phyloP scores from a whole-genome alignment of 2,888 invertebrate species.

The Hypomecis punctinalis region DNA sequence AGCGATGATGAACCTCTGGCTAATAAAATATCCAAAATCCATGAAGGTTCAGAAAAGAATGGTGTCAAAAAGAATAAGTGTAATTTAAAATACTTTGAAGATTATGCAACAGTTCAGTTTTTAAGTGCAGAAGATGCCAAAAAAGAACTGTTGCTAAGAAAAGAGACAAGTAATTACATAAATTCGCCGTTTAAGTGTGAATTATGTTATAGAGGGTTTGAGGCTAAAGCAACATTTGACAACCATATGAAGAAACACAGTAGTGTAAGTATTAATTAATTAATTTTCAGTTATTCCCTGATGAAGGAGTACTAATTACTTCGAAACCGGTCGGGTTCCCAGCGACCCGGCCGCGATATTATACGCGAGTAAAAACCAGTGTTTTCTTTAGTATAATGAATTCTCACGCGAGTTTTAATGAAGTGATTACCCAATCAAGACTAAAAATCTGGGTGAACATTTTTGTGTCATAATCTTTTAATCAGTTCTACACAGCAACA shows the following conservation, averaged over 20 bases:
- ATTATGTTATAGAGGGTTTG: constrained; percentile 57
- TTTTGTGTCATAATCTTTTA: too few relatives aligned
- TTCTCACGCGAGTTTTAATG: too few relatives aligned
- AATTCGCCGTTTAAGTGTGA: constrained; percentile 55
- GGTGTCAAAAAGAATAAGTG: constrained; percentile 14
- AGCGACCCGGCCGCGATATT: too few relatives aligned
- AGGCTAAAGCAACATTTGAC: constrained; percentile 49
- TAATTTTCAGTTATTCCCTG: too few relatives aligned
- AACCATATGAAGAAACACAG: constrained; percentile 60
- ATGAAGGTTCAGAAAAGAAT: constrained; percentile 13
- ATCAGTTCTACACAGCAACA: too few relatives aligned
- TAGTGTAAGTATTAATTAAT: constrained; percentile 46
- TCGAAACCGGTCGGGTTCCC: too few relatives aligned
- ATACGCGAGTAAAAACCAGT: too few relatives aligned
- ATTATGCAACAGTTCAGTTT: constrained; percentile 51
- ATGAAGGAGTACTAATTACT: too few relatives aligned
- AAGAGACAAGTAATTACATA: constrained; percentile 56
- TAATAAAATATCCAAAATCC: constrained; percentile 38
- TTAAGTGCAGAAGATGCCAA: constrained; percentile 55
- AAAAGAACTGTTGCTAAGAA: constrained; percentile 54
- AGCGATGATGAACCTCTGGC: constrained; percentile 53
- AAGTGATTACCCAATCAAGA: too few relatives aligned
- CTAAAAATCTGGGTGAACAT: too few relatives aligned
- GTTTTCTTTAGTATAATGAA: too few relatives aligned
- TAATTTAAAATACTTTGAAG: constrained; percentile 48